Evolutionary conservation across 2,888 invertebrate genomes (phyloP).

Genomic region (Andrena dorsata): DNA sequence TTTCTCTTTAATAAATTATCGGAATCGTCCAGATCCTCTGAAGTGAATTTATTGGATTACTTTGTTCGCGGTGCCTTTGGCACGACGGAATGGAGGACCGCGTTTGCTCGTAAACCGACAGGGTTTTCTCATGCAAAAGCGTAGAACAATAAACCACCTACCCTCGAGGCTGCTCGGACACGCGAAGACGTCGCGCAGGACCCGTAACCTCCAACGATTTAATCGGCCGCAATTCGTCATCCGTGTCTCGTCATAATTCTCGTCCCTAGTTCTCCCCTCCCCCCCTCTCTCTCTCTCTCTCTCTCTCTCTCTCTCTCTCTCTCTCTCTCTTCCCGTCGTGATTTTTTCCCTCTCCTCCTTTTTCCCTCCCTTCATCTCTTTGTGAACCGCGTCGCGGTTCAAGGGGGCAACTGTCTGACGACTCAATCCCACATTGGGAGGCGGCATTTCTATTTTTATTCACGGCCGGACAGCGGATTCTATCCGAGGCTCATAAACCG

Average conservation of each 20-base stretch:
- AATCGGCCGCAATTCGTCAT: slow-evolving; percentile 48
- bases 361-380: slow-evolving; percentile 19
- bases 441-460: slow-evolving; percentile 72
- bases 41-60: slow-evolving; percentile 25
- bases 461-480: slow-evolving; percentile 66
- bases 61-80: background rate
- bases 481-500: slow-evolving; percentile 72
- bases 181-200: slow-evolving; percentile 16
- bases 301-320: background rate
- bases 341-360: slow-evolving; percentile 29
- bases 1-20: slow-evolving; percentile 4
- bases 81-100: background rate
- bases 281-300: background rate
- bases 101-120: background rate
- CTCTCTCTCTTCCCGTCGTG: background rate
- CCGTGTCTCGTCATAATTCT: slow-evolving; percentile 37
- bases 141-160: slow-evolving; percentile 13
- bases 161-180: background rate
- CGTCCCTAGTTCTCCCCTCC: background rate
- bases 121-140: slow-evolving; percentile 32
- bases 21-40: background rate
- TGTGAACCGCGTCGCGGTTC: slow-evolving; percentile 56
- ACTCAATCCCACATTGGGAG: slow-evolving; percentile 71
- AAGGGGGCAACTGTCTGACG: slow-evolving; percentile 69
- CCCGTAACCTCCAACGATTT: slow-evolving; percentile 36